Evolutionary conservation across 2,797 vertebrate genomes (phyloP).

Genomic region (Hippocampus kuda): DNA sequence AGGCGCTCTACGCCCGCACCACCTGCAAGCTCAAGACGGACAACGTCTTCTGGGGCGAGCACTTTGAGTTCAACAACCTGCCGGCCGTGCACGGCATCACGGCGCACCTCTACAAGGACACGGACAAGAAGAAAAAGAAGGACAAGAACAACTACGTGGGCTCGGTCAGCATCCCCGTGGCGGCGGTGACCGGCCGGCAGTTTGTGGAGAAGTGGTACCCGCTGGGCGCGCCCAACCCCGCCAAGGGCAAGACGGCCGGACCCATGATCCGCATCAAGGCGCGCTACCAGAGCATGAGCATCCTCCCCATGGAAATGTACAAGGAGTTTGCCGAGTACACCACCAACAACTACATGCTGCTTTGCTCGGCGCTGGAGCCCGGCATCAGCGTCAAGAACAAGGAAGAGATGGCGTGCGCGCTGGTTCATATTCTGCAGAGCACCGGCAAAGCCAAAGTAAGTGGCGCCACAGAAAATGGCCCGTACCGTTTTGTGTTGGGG

Average conservation of each 20-base stretch:
- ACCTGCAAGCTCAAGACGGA: conserved; percentile 98
- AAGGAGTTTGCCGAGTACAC: conserved; percentile 98
- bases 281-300: conserved; percentile 94
- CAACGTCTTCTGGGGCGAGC: conserved; percentile 98
- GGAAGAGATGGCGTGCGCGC: conserved; percentile 93
- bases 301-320: conserved; percentile 98
- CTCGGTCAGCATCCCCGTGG: conserved; percentile 81
- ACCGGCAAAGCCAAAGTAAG: conserved; percentile 97
- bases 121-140: conserved; percentile 99
- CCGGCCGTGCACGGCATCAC: conserved; percentile 81
- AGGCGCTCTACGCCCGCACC: conserved; percentile 91
- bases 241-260: conserved; percentile 83
- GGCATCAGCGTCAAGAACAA: conserved; percentile 96
- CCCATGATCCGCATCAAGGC: conserved; percentile 96
- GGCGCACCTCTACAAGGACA: conserved; percentile 93
- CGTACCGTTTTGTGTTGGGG: no score
- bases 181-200: conserved; percentile 81
- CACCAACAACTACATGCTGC: conserved; percentile 95
- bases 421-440: conserved; percentile 97
- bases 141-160: conserved; percentile 97
- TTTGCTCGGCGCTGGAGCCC: conserved; percentile 90
- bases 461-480: not conserved
- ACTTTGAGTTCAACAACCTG: conserved; percentile 98
- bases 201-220: conserved; percentile 97
- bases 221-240: conserved; percentile 79